Evolutionary conservation across 2,888 invertebrate genomes (phyloP).

Genomic region (Myathropa florea): DNA sequence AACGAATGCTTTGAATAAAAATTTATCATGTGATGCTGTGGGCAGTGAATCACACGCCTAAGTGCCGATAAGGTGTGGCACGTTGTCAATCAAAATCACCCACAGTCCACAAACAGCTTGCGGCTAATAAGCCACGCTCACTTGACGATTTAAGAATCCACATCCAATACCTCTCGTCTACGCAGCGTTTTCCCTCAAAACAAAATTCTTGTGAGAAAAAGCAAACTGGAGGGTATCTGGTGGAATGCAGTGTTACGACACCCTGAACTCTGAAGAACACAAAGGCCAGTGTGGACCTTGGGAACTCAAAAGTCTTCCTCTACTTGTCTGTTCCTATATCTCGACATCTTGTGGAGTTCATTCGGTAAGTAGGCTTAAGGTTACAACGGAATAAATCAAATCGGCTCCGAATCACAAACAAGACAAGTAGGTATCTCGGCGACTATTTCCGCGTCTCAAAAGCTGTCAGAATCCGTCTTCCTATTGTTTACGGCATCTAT

Average conservation of each 20-base stretch:
- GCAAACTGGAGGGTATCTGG: no score
- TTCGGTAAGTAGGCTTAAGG: background rate
- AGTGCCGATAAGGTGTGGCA: background rate
- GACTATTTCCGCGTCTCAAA: constrained; percentile 27
- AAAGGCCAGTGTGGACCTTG: background rate
- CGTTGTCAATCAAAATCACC: background rate
- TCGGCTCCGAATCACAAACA: background rate
- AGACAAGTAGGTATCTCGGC: background rate
- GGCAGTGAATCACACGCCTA: background rate
- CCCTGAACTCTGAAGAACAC: background rate
- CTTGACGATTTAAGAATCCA: background rate
- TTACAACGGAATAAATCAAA: background rate
- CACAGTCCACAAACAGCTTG: background rate
- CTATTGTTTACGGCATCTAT: background rate
- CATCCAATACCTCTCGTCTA: no score
- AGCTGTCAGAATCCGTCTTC: background rate
- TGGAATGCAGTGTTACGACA: background rate
- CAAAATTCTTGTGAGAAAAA: background rate
- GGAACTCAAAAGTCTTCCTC: background rate
- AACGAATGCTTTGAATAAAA: background rate
- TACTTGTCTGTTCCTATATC: no score
- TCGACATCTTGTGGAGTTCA: background rate
- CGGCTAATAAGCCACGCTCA: background rate
- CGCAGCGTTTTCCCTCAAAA: background rate
- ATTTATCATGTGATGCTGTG: background rate